Conservation (phyloP, 2,113 vertebrate species). For the Hiodon alosoides region DNA sequence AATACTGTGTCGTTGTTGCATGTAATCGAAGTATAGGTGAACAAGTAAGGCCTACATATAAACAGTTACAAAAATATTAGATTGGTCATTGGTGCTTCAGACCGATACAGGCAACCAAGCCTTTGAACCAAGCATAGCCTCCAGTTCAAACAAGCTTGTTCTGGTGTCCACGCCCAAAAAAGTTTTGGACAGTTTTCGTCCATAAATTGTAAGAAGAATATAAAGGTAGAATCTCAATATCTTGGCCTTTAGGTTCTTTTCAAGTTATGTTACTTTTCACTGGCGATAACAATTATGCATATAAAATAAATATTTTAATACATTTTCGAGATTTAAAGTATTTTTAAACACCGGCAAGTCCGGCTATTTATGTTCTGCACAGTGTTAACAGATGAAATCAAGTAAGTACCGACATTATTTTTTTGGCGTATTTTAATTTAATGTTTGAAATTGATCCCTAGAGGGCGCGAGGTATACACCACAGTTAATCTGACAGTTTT, state of each 20-base stretch:
- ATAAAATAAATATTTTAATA: neutral
- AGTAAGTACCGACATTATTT: neutral
- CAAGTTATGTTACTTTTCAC: too few species aligned
- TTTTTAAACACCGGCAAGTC: neutral
- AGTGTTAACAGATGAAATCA: neutral
- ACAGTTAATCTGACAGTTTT: neutral
- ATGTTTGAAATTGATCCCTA: slow-evolving; percentile 1
- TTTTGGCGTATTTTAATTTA: neutral
- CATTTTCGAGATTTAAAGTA: neutral
- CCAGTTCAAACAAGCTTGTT: too few species aligned
- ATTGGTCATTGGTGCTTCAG: too few species aligned
- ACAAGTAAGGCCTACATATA: too few species aligned
- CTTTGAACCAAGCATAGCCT: too few species aligned
- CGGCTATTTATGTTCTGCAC: neutral
- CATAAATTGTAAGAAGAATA: neutral
- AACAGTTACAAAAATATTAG: too few species aligned
- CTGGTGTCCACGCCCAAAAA: too few species aligned
- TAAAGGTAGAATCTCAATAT: neutral
- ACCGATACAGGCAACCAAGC: too few species aligned
- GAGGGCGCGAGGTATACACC: neutral
- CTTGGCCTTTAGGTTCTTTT: neutral
- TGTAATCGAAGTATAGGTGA: too few species aligned
- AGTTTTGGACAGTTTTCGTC: neutral
- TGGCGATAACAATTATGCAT: too few species aligned
- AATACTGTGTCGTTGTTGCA: too few species aligned